A percentile compares a stretch with the other conserved stretches of the same genome.
These are phyloP conservation scores for Python bivittatus DNA, from an alignment of 2,113 vertebrate genomes.

Conservation along the genomic window DNA sequence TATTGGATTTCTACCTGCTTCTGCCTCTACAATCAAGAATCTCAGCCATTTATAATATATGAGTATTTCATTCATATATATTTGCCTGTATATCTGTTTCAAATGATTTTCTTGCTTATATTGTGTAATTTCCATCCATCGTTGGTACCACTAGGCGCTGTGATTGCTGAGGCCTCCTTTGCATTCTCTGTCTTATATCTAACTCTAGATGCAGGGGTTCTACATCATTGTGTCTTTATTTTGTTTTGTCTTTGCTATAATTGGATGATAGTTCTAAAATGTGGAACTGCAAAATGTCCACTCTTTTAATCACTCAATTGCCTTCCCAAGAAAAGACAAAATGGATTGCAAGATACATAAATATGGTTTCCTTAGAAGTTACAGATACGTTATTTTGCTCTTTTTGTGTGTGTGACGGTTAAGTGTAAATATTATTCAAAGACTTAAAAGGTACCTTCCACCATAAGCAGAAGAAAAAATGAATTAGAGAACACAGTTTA, in stretches of 20 bases:
- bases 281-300: not conserved
- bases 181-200: no score
- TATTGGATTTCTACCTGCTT: no score
- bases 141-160: no score
- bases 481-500: not conserved
- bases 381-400: not conserved
- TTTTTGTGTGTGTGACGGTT: slow-evolving; percentile 2
- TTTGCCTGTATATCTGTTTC: no score
- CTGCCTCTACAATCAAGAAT: no score
- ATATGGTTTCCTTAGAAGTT: not conserved
- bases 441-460: not conserved
- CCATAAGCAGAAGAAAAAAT: not conserved
- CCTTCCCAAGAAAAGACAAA: not conserved
- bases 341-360: not conserved
- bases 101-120: no score
- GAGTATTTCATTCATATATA: no score
- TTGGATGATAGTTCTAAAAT: not conserved
- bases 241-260: not conserved
- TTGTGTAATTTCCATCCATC: no score
- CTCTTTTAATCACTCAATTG: not conserved
- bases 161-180: no score
- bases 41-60: no score
- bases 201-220: no score
- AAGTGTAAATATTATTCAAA: slow-evolving; percentile 11
- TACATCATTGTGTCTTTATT: no score